Evolutionary conservation across 2,113 vertebrate species (phyloP), one percentile per base, ranked within the genome.

Genomic region (Neodon shergylaensis): DNA sequence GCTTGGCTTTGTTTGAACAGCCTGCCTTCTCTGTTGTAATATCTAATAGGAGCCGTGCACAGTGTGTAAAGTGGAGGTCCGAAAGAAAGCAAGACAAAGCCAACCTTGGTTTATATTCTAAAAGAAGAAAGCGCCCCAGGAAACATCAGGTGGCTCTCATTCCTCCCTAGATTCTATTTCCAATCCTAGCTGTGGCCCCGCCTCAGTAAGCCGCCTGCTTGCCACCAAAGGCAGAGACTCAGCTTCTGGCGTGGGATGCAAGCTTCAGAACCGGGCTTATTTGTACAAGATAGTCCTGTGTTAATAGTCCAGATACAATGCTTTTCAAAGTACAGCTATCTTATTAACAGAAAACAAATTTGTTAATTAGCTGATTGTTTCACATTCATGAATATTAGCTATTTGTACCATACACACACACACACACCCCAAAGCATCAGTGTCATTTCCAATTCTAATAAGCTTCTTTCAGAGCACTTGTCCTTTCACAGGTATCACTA

Each of bases 311-410:
- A 88, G 68, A 74, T 82, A 42, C 88, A 96, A 82, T 63, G 44
- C 66, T 94, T 83, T 81, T 92, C 73, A 63, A 95, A 88, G 81
- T 65, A 83, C 52, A 94, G 68, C 76, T 49, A 74, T 47, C 22
- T 65, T 61, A 19, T 58, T 76, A 76, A 47, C 10, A 92, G 28
- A 82, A 89, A 91, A 85, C 36, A 5, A 76, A 77, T 61, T 84
- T 61, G n/a, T 83, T 79, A 63, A 83, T 74, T 74, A 54, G 26
- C 24, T 31, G 28, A n/a, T 42, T 68, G n/a, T 24, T 93, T 82
- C 81, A 9, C 10, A 90, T 76, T 92, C 76, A 68, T 52, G 65
- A 87, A 77, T 76, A 91, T 54, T 76, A 88, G 12, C 74, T 91
- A 44, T 22, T 78, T 88, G 33, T 72, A 78, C 22, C 65, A 58